Evolutionary conservation across 2,888 invertebrate genomes (phyloP).

Genomic region (Drosophila demipolita): DNA sequence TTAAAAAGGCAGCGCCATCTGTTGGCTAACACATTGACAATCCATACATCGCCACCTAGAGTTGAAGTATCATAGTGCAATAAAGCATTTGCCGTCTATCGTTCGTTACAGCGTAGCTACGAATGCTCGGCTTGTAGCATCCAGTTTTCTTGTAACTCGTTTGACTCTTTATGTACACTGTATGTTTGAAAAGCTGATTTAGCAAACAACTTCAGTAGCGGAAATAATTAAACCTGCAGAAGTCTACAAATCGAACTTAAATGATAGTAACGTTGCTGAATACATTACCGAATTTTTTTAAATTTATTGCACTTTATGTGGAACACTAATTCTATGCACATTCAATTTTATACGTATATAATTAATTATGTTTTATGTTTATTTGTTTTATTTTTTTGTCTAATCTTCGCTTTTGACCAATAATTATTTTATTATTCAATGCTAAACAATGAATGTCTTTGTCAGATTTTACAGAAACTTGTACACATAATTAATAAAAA

Average conservation of each 20-base stretch:
- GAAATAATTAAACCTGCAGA: not conserved
- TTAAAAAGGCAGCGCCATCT: too few species aligned
- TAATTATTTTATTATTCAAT: not conserved
- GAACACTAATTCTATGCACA: constrained; percentile 20
- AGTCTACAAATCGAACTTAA: not conserved
- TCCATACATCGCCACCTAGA: too few species aligned
- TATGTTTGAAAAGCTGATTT: not conserved
- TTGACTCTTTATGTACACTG: not conserved
- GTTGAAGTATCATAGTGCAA: too few species aligned
- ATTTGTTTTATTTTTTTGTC: not conserved
- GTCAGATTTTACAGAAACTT: constrained; percentile 2
- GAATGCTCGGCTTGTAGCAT: not conserved
- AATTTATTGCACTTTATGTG: constrained; percentile 45
- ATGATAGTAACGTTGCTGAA: not conserved
- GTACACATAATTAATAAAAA: not conserved
- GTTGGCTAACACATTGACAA: too few species aligned
- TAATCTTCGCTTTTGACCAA: not conserved
- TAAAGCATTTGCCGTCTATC: not conserved
- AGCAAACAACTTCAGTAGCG: not conserved
- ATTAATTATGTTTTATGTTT: not conserved
- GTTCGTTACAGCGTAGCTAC: not conserved
- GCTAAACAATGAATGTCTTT: not conserved
- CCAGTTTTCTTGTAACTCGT: not conserved
- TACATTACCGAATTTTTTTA: constrained; percentile 6
- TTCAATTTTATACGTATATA: not conserved